Conservation (phyloP, 1,140 invertebrate genomes). For the Limonius californicus region DNA sequence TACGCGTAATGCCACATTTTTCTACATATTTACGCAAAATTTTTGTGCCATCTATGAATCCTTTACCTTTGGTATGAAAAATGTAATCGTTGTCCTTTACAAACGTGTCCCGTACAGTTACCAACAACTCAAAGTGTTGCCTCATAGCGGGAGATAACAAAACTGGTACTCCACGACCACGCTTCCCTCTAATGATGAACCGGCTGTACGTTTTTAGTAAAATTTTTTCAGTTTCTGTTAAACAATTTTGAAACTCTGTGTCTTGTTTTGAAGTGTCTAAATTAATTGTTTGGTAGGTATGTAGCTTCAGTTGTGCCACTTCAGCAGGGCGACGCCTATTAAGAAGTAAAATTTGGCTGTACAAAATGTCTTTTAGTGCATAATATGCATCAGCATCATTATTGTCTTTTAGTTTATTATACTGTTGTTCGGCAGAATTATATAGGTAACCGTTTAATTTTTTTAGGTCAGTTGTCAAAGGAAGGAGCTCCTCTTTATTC, state of each 20-base stretch:
- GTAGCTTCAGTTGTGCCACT: conserved; percentile 18
- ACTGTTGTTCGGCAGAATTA: conserved; percentile 5
- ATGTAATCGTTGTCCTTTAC: conserved; percentile 16
- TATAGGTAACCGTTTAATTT: conserved; percentile 12
- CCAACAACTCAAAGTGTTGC: conserved; percentile 17
- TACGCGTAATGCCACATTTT: conserved; percentile 15
- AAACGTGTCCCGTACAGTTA: conserved; percentile 8
- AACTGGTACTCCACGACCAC: conserved; percentile 15
- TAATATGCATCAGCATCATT: conserved; percentile 17
- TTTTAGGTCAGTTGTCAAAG: conserved; percentile 16
- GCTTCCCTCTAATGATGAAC: conserved; percentile 23
- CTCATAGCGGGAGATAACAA: conserved; percentile 18
- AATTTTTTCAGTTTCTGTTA: conserved; percentile 22
- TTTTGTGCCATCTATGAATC: conserved; percentile 26
- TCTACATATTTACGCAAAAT: conserved; percentile 17
- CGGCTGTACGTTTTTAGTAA: conserved; percentile 14
- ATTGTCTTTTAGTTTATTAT: conserved; percentile 7
- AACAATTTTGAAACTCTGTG: conserved; percentile 18
- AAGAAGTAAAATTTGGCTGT: conserved; percentile 22
- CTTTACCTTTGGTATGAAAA: conserved; percentile 21
- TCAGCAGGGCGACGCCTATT: conserved; percentile 19
- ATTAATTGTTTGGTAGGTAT: conserved; percentile 20
- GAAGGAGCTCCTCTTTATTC: no score
- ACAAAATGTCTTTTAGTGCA: conserved; percentile 22
- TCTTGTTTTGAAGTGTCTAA: conserved; percentile 6